Percentiles rank a stretch among this genome's conserved stretches.
Evolutionary conservation across 2,797 vertebrate genomes (phyloP).

Genomic region (Alfaro cultratus): DNA sequence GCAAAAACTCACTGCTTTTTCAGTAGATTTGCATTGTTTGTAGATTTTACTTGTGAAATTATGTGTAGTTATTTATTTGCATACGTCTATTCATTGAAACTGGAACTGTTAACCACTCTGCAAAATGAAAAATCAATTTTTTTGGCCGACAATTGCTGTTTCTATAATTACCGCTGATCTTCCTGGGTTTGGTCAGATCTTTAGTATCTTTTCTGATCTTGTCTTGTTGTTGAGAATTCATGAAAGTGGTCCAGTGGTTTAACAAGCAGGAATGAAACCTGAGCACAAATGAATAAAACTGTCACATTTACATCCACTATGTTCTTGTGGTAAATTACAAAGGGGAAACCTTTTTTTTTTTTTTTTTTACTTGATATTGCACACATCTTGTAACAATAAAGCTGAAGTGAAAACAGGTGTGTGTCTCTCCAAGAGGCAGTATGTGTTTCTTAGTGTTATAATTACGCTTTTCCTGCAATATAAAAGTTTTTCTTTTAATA

Average conservation of each 20-base stretch:
- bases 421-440: constrained; percentile 13
- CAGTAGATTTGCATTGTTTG: not conserved
- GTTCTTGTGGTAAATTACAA: constrained; percentile 77
- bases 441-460: constrained; percentile 14
- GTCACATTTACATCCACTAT: constrained; percentile 80
- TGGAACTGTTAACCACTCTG: not conserved
- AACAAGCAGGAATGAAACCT: not conserved
- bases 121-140: not conserved
- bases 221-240: not conserved
- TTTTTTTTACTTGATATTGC: constrained; percentile 24
- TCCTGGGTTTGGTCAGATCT: not conserved
- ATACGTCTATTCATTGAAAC: no score
- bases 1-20: not conserved
- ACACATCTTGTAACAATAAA: constrained; percentile 21
- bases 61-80: not conserved
- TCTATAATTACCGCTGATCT: not conserved
- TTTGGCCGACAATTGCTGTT: not conserved
- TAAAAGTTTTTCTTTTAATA: constrained; percentile 36
- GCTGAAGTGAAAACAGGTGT: constrained; percentile 32
- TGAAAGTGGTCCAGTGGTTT: not conserved
- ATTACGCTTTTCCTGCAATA: constrained; percentile 14
- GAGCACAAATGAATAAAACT: constrained; percentile 48
- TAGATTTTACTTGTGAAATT: not conserved
- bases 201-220: not conserved
- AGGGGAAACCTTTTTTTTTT: constrained; percentile 72